A percentile compares a stretch with the other conserved stretches of the same genome.
These are phyloP conservation scores for Jordanella pulchra DNA, from an alignment of 2,797 vertebrate species.

Conservation along the genomic window DNA sequence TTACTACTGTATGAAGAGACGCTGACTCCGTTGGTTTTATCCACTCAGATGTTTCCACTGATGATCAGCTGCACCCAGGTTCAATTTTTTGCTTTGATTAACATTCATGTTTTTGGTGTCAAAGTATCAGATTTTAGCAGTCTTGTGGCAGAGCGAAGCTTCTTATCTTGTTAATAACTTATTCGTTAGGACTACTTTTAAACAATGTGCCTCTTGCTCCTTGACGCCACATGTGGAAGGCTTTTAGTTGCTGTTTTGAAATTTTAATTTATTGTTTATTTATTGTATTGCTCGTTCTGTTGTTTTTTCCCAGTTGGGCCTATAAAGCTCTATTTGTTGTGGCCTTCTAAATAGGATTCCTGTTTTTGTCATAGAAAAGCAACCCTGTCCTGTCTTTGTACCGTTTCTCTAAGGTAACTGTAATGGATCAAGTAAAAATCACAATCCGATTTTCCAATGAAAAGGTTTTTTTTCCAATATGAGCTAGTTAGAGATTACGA, in stretches of 20 bases:
- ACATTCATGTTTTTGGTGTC: slow-evolving; percentile 18
- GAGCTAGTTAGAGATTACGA: not conserved
- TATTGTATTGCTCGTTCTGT: slow-evolving; percentile 63
- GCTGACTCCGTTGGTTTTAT: not conserved
- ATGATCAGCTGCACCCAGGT: slow-evolving; percentile 2
- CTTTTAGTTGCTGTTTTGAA: slow-evolving; percentile 41
- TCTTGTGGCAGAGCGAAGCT: not conserved
- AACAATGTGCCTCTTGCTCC: slow-evolving; percentile 20
- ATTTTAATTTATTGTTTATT: slow-evolving; percentile 78
- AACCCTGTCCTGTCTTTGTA: not conserved
- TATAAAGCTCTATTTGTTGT: slow-evolving; percentile 13
- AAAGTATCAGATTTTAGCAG: slow-evolving; percentile 1
- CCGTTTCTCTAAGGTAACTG: not conserved
- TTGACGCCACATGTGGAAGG: slow-evolving; percentile 27
- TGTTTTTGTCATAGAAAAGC: slow-evolving; percentile 4
- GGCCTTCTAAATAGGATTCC: slow-evolving; percentile 9
- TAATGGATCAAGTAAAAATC: slow-evolving; percentile 13
- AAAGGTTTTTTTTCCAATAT: slow-evolving; percentile 25
- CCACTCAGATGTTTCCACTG: not conserved
- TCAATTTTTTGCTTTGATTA: not conserved
- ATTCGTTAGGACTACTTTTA: not conserved
- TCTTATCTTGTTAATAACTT: not conserved
- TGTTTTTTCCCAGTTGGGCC: slow-evolving; percentile 30
- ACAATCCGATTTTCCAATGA: slow-evolving; percentile 4
- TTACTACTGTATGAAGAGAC: not conserved